Evolutionary conservation across 2,113 vertebrate genomes (phyloP).

Genomic region (Meles meles): DNA sequence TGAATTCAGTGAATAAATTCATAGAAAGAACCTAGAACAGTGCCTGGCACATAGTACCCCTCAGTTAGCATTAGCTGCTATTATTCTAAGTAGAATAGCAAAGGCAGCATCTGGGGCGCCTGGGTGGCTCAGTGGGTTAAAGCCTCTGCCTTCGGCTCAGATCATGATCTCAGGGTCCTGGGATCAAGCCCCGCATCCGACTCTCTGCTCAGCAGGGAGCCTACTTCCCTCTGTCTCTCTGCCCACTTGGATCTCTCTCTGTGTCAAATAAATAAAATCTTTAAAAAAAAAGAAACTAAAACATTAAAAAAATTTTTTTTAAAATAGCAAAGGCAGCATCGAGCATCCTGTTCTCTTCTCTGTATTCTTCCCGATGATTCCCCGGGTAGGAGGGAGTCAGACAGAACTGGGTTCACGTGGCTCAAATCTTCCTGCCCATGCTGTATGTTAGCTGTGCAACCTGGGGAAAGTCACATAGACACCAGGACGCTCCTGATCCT

Average conservation of each 20-base stretch:
- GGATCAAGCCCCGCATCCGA: accelerated
- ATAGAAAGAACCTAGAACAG: neutral
- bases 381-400: neutral
- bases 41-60: neutral
- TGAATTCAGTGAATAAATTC: neutral
- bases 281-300: no score
- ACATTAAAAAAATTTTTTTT: no score
- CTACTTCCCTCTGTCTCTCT: no score
- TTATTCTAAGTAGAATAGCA: neutral
- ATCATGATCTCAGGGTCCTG: no score
- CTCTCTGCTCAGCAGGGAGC: no score
- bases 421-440: neutral
- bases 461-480: neutral
- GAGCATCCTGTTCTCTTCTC: neutral
- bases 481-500: neutral
- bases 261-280: no score
- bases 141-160: no score
- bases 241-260: no score
- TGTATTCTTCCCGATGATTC: neutral
- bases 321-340: neutral
- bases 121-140: no score
- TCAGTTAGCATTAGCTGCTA: neutral
- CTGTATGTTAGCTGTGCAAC: neutral
- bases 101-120: neutral
- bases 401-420: neutral